Base-by-base conservation (phyloP, 2,888 invertebrate genomes). In the Orgyia antiqua region DNA sequence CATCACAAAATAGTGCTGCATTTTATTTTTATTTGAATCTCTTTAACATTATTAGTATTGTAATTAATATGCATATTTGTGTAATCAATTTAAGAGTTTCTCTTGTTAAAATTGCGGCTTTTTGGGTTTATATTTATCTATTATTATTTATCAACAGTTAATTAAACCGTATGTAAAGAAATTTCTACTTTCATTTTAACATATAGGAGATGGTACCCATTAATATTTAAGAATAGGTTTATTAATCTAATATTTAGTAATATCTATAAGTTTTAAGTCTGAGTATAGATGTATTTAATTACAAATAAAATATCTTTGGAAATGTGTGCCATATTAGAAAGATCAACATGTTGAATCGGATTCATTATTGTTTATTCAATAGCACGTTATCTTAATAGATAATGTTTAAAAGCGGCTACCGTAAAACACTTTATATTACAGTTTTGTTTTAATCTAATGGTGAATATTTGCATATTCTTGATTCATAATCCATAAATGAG, bases 1-100 rank as follows among this genome's bases (percentile, higher is more conserved):
- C 45, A 80, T 78, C 76, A 46, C 41, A 44, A 40, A 6, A 45
- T 44, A 55, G 39, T 27, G 17, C 33, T 44, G 25, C 20, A 31
- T 41, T 41, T 30, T 39, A 32, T 31, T 32, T 35, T 24, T 18
- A 24, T 37, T 13, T 27, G 15, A 26, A 33, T 32, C 15, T 41
- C 27, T 7, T 17, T 33, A 29, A 33, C 15, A n/a, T 29, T 21
- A 13, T 36, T 36, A 30, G 24, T 39, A 28, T 13, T 10, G 25
- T 27, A 29, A 36, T 45, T 39, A 45, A 39, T 33, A 38, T 24
- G 25, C 35, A 33, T 21, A 21, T 20, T 36, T 20, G 25, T 21
- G 27, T 13, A 26, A 36, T 42, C 36, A 31, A 39, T 51, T 38
- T 30, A 23, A 31, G 26, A 34, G 17, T 39, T 32, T 39, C 27